Evolutionary conservation across 2,113 vertebrate species (phyloP).

Genomic region (Macaca nemestrina): DNA sequence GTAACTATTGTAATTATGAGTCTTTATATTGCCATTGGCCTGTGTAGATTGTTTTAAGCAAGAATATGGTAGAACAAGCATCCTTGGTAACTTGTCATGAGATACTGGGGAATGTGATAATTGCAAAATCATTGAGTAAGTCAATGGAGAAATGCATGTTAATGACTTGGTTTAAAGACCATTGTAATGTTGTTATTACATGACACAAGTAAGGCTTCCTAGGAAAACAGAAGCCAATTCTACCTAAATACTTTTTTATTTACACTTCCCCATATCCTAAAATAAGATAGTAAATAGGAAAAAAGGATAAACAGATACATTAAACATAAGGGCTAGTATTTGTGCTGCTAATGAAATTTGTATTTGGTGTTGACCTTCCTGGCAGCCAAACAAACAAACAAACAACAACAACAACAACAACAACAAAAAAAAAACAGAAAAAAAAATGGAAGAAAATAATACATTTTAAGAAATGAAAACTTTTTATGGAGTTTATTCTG

Average conservation of each 20-base stretch:
- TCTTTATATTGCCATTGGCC: neutral
- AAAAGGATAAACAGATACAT: neutral
- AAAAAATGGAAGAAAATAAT: neutral
- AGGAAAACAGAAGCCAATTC: neutral
- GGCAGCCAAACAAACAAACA: neutral
- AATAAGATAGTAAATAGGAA: neutral
- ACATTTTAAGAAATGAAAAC: neutral
- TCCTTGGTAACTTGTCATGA: neutral
- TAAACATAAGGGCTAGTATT: neutral
- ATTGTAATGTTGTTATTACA: neutral
- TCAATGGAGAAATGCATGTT: neutral
- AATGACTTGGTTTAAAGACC: neutral
- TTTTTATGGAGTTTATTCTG: neutral
- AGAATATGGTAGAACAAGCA: neutral
- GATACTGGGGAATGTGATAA: neutral
- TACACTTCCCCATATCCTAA: neutral
- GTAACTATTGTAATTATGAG: neutral
- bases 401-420: too few species aligned
- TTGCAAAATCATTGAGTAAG: neutral
- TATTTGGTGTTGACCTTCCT: neutral
- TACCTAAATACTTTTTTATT: neutral
- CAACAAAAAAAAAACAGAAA: neutral
- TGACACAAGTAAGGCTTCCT: neutral
- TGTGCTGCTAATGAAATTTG: neutral
- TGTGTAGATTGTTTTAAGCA: neutral